A percentile compares a stretch with the other conserved stretches of the same genome.
These are phyloP conservation scores for Andrena cerasifolii DNA, from an alignment of 1,140 invertebrate genomes.

Conservation along the genomic window DNA sequence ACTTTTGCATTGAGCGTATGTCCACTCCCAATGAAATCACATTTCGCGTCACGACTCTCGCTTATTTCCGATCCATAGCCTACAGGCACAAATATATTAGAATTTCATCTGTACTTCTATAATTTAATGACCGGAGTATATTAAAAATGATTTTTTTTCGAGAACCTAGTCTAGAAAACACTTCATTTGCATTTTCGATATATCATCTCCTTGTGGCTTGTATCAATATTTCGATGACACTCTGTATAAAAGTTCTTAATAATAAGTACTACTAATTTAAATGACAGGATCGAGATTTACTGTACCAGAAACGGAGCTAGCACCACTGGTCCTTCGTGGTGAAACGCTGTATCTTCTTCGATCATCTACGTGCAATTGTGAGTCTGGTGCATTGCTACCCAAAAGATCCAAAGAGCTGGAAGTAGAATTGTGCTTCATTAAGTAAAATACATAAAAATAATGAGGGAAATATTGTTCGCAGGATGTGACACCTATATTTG, in stretches of 20 bases:
- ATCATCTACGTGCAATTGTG: constrained; percentile 79
- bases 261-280: no score
- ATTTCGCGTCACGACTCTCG: constrained; percentile 84
- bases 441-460: background rate
- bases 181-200: no score
- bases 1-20: constrained; percentile 68
- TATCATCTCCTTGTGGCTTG: no score
- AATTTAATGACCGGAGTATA: background rate
- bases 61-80: constrained; percentile 90
- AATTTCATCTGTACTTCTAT: background rate
- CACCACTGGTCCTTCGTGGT: constrained; percentile 84
- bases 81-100: constrained; percentile 57
- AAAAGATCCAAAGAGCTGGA: constrained; percentile 79
- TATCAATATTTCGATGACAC: no score
- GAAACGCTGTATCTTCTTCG: constrained; percentile 80
- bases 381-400: constrained; percentile 69
- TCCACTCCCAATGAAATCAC: constrained; percentile 77
- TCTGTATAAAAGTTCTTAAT: no score
- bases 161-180: no score
- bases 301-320: constrained; percentile 87
- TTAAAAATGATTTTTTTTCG: background rate
- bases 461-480: no score
- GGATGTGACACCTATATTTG: no score
- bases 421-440: background rate
- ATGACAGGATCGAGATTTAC: background rate